Conservation (phyloP, 2,888 invertebrate species). For the Philhelius pedissequus region DNA sequence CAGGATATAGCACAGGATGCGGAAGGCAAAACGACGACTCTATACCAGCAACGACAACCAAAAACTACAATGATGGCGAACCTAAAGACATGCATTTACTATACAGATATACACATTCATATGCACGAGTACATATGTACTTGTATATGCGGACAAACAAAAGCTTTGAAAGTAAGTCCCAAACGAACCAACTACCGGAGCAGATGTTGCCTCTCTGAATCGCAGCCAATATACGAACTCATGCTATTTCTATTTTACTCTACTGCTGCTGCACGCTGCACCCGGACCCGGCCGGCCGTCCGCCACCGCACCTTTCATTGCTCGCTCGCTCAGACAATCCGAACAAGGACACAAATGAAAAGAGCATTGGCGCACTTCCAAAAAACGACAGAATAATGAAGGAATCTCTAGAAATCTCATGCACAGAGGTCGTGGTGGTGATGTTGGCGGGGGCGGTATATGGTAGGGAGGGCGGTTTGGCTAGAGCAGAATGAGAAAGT, state of each 20-base stretch:
- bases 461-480: background rate
- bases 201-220: conserved; percentile 69
- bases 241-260: background rate
- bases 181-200: conserved; percentile 51
- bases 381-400: conserved; percentile 50
- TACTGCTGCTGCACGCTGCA: conserved; percentile 8
- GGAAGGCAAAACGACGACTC: conserved; percentile 53
- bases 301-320: too few relatives aligned
- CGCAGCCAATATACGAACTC: conserved; percentile 60
- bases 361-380: conserved; percentile 68
- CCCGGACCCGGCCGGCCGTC: too few relatives aligned
- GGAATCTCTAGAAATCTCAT: conserved; percentile 48
- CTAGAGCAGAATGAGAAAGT: conserved; percentile 32
- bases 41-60: conserved; percentile 28
- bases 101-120: background rate
- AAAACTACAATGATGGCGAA: conserved; percentile 16
- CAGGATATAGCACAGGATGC: conserved; percentile 62
- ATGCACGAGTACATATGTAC: background rate
- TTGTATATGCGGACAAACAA: conserved; percentile 26
- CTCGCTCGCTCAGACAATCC: conserved; percentile 59
- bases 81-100: conserved; percentile 10
- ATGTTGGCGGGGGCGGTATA: background rate
- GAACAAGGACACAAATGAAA: conserved; percentile 68
- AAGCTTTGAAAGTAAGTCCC: conserved; percentile 62
- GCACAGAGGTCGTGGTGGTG: background rate